A percentile compares a stretch with the other conserved stretches of the same genome.
phyloP scores from a whole-genome alignment of 2,888 invertebrate species.

The Lamellibrachia columna region DNA sequence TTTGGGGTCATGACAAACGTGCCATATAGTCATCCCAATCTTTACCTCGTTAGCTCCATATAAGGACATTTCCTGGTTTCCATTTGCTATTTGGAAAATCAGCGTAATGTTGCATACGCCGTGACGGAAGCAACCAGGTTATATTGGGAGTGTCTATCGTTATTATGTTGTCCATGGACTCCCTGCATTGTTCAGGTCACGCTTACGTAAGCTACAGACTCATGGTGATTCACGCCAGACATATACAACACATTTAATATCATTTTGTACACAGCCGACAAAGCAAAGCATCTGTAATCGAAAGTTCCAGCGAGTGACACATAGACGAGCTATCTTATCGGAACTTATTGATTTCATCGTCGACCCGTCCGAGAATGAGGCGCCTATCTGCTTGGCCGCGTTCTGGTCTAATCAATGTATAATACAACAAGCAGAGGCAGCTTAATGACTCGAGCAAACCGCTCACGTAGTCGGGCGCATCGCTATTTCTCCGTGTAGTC shows the following conservation, averaged over 20 bases:
- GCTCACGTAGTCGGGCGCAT: not conserved
- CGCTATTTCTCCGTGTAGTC: not conserved
- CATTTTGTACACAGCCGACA: not conserved
- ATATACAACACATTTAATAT: not conserved
- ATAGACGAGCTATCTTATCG: not conserved
- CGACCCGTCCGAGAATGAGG: not conserved
- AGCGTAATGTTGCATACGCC: no score
- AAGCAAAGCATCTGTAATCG: not conserved
- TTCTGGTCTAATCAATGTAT: not conserved
- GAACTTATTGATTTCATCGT: not conserved
- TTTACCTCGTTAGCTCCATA: no score
- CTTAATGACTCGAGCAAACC: not conserved
- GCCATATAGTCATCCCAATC: no score
- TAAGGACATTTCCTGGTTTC: no score
- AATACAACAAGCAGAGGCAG: not conserved
- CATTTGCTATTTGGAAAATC: no score
- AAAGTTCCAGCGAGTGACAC: not conserved
- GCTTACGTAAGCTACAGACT: no score
- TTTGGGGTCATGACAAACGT: no score
- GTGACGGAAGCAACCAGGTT: no score
- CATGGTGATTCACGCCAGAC: not conserved
- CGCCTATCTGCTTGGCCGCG: not conserved
- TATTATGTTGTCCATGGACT: no score
- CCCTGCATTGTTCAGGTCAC: no score
- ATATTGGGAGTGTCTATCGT: no score